Conservation (phyloP, 2,113 vertebrate genomes). For the Dryoscopus gambensis region DNA sequence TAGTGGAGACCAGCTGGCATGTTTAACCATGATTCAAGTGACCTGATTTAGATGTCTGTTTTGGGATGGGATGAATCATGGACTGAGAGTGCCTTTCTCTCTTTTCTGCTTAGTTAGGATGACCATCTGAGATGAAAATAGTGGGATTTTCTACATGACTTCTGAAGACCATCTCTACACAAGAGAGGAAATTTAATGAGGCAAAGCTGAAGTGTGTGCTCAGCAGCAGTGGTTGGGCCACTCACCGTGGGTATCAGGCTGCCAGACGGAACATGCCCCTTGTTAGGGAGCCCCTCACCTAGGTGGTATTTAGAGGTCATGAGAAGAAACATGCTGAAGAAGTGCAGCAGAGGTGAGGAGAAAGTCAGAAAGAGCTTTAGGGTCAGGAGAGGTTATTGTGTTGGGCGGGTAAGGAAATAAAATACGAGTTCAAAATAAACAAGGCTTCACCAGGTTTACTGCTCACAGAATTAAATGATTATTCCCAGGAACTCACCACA, state of each 20-base stretch:
- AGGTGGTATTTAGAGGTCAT: neutral
- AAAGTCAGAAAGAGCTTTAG: neutral
- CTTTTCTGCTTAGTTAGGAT: neutral
- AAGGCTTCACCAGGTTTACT: neutral
- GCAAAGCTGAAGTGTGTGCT: neutral
- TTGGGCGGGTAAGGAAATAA: neutral
- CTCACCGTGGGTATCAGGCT: rapidly evolving
- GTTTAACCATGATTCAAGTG: neutral
- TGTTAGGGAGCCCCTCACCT: neutral
- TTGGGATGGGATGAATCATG: neutral
- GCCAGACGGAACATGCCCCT: neutral
- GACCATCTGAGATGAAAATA: neutral
- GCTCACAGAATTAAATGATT: neutral
- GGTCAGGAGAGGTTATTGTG: neutral
- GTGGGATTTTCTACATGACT: neutral
- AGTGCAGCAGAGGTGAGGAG: neutral
- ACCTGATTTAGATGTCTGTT: constrained; percentile 25
- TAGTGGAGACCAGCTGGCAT: neutral
- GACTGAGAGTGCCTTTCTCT: neutral
- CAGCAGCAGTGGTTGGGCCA: neutral
- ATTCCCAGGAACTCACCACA: neutral
- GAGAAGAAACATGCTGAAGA: neutral
- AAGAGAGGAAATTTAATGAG: neutral
- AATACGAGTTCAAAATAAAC: neutral
- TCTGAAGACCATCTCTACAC: neutral